Evolutionary conservation across 2,888 invertebrate species (phyloP).

Genomic region (Rhagonycha lutea): DNA sequence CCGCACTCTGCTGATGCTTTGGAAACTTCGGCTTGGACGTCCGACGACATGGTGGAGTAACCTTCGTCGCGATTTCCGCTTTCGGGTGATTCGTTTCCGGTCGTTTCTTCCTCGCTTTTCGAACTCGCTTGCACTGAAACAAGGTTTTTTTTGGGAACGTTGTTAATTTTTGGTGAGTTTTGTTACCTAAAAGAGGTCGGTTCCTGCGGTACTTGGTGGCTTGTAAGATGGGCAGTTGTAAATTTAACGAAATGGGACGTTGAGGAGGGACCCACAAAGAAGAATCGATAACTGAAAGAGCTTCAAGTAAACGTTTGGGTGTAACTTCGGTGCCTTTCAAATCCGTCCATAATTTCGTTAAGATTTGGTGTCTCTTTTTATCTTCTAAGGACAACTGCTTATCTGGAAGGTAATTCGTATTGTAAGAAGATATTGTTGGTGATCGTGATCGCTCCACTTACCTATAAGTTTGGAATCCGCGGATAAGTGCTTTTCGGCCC

Average conservation of each 20-base stretch:
- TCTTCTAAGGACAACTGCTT: slow-evolving; percentile 65
- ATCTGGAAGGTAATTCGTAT: slow-evolving; percentile 44
- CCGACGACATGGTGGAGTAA: slow-evolving; percentile 83
- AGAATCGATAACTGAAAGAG: slow-evolving; percentile 68
- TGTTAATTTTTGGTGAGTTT: neutral
- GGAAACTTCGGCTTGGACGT: slow-evolving; percentile 75
- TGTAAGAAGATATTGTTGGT: neutral
- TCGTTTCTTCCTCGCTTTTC: slow-evolving; percentile 65
- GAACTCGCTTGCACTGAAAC: slow-evolving; percentile 53
- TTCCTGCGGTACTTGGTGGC: slow-evolving; percentile 55
- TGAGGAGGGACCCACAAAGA: slow-evolving; percentile 70
- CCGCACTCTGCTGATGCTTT: slow-evolving; percentile 45
- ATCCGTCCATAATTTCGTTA: slow-evolving; percentile 68
- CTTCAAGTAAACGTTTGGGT: slow-evolving; percentile 65
- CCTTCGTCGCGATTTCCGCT: slow-evolving; percentile 81
- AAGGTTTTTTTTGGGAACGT: neutral
- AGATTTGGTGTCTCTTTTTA: slow-evolving; percentile 66
- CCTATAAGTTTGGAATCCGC: slow-evolving; percentile 49
- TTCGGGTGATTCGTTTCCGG: slow-evolving; percentile 73
- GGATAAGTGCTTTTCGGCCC: slow-evolving; percentile 47
- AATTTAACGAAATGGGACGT: slow-evolving; percentile 71
- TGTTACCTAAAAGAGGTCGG: slow-evolving; percentile 55
- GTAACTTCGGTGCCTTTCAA: slow-evolving; percentile 67
- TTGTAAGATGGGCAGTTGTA: slow-evolving; percentile 65
- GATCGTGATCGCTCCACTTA: slow-evolving; percentile 27